Conservation (phyloP, 2,888 invertebrate genomes). For the Camptogramma bilineatum region DNA sequence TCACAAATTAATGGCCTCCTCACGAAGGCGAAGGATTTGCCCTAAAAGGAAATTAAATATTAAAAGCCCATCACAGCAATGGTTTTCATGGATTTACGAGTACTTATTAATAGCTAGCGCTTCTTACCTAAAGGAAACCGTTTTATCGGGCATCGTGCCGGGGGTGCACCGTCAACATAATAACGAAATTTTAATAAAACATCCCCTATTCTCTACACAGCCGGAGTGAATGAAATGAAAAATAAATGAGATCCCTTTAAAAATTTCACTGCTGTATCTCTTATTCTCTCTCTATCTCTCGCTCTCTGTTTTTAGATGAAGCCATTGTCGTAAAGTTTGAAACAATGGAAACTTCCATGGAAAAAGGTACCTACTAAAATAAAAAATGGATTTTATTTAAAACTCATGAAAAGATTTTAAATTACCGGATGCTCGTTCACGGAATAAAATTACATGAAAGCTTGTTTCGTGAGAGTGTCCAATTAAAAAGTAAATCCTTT, state of each 20-base stretch:
- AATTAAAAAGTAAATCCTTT: conserved; percentile 64
- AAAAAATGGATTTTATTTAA: conserved; percentile 43
- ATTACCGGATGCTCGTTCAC: conserved; percentile 50
- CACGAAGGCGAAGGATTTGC: conserved; percentile 50
- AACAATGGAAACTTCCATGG: conserved; percentile 48
- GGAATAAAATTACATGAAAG: conserved; percentile 49
- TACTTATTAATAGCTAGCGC: conserved; percentile 62
- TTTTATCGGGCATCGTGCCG: conserved; percentile 43
- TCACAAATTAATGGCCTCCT: conserved; percentile 26
- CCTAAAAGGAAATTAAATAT: conserved; percentile 79
- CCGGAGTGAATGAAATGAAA: conserved; percentile 58
- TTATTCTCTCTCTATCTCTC: neutral
- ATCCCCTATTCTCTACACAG: conserved; percentile 54
- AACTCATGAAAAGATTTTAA: conserved; percentile 47
- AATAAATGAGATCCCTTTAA: conserved; percentile 58
- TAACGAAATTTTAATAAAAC: conserved; percentile 78
- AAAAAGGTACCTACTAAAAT: conserved; percentile 40
- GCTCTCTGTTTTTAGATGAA: conserved; percentile 58
- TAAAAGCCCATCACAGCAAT: conserved; percentile 74
- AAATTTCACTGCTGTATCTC: conserved; percentile 51
- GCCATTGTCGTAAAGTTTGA: conserved; percentile 60
- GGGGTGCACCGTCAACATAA: conserved; percentile 63
- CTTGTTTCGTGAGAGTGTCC: conserved; percentile 56
- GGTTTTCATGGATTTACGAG: conserved; percentile 74
- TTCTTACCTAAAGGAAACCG: conserved; percentile 61